Conservation (phyloP, 2,797 vertebrate genomes). For the Pangasius mekongensis region DNA sequence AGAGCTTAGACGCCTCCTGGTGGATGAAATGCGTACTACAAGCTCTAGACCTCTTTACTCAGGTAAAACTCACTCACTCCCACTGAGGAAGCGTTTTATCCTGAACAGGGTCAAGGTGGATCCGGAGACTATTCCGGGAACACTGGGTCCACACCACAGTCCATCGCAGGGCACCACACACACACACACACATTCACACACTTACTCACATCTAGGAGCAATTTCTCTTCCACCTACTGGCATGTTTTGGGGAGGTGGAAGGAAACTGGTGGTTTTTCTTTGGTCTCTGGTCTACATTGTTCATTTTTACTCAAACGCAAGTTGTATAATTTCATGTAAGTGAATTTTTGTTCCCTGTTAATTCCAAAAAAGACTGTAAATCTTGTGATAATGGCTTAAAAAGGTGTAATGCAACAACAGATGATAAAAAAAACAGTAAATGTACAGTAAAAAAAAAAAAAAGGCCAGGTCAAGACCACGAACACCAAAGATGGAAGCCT, state of each 20-base stretch:
- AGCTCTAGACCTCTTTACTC: background rate
- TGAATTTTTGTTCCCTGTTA: background rate
- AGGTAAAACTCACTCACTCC: background rate
- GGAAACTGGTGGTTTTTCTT: background rate
- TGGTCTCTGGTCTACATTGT: background rate
- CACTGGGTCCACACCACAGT: background rate
- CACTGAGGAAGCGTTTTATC: background rate
- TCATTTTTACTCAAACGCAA: background rate
- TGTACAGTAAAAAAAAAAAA: too few relatives aligned
- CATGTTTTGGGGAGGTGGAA: background rate
- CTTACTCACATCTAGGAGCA: background rate
- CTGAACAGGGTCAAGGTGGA: background rate
- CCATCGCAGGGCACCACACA: background rate
- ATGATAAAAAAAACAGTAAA: background rate
- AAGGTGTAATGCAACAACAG: background rate
- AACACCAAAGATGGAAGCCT: too few relatives aligned
- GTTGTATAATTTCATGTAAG: background rate
- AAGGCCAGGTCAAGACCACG: too few relatives aligned
- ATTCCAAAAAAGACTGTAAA: background rate
- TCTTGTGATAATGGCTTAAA: background rate
- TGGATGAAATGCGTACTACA: conserved; percentile 11
- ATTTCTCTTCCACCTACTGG: background rate
- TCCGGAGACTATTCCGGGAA: background rate
- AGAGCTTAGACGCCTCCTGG: conserved; percentile 8
- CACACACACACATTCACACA: background rate